Evolutionary conservation across 2,113 vertebrate species (phyloP).

Genomic region (Grallaria varia): DNA sequence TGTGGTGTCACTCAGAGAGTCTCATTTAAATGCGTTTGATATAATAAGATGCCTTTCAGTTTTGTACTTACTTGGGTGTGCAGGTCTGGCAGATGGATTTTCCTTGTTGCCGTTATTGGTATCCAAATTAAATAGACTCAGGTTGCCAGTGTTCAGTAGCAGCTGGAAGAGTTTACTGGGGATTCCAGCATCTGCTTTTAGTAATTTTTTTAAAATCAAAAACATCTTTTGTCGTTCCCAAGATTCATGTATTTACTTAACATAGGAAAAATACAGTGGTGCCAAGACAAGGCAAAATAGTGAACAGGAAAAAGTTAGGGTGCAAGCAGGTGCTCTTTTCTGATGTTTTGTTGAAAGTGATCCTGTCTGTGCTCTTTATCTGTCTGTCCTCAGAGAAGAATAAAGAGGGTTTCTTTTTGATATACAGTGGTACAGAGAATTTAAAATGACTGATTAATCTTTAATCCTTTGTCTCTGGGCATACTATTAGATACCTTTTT

Average conservation of each 20-base stretch:
- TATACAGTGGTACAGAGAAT: conserved; percentile 19
- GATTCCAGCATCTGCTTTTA: conserved; percentile 67
- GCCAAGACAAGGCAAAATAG: not conserved
- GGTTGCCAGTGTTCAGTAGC: conserved; percentile 72
- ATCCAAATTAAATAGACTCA: conserved; percentile 70
- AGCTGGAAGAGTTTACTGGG: conserved; percentile 73
- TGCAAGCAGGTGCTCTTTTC: conserved; percentile 25
- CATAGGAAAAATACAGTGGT: not conserved
- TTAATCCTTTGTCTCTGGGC: not conserved
- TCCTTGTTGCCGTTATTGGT: conserved; percentile 53
- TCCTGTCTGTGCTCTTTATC: conserved; percentile 37
- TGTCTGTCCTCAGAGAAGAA: conserved; percentile 21
- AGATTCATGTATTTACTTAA: conserved; percentile 27
- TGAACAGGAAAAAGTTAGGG: not conserved
- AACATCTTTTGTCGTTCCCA: conserved; percentile 58
- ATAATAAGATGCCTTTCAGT: conserved; percentile 20
- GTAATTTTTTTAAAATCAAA: conserved; percentile 69
- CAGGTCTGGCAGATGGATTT: conserved; percentile 63
- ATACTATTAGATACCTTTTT: conserved; percentile 18
- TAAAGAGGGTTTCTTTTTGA: conserved; percentile 31
- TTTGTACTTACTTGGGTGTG: conserved; percentile 20
- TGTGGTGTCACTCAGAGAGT: not conserved
- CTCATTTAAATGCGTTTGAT: not conserved
- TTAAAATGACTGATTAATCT: conserved; percentile 63
- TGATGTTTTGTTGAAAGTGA: conserved; percentile 29